Evolutionary conservation across 2,797 vertebrate species (phyloP).

Genomic region (Carduelis carduelis): DNA sequence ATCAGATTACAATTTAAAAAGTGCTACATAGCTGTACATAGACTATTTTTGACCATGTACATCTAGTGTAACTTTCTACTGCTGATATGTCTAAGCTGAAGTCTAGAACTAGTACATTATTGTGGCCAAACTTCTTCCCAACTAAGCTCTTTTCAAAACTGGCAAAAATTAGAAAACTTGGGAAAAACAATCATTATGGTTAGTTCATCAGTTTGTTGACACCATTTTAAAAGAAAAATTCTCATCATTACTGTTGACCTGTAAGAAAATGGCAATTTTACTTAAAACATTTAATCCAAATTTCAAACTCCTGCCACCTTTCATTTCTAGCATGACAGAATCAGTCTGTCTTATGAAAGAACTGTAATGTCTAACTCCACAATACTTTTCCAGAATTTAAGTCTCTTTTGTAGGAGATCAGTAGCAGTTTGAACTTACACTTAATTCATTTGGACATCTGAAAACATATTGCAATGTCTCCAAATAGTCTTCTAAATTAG

Average conservation of each 20-base stretch:
- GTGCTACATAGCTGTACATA: background rate
- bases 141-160: background rate
- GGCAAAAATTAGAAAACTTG: background rate
- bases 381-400: background rate
- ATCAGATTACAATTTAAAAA: background rate
- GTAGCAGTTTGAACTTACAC: background rate
- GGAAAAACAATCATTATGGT: rapidly evolving
- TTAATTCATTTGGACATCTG: background rate
- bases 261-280: background rate
- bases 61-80: background rate
- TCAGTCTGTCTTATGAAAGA: background rate
- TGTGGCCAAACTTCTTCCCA: background rate
- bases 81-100: background rate
- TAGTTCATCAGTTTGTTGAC: background rate
- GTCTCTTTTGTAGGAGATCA: background rate
- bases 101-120: background rate
- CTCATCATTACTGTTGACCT: background rate
- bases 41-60: background rate
- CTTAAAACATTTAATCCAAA: background rate
- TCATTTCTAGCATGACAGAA: background rate
- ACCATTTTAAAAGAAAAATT: background rate
- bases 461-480: background rate
- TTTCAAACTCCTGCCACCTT: background rate
- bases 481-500: background rate
- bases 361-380: background rate